phyloP scores from a whole-genome alignment of 1,140 invertebrate genomes.

The Himalopsyche phryganea region DNA sequence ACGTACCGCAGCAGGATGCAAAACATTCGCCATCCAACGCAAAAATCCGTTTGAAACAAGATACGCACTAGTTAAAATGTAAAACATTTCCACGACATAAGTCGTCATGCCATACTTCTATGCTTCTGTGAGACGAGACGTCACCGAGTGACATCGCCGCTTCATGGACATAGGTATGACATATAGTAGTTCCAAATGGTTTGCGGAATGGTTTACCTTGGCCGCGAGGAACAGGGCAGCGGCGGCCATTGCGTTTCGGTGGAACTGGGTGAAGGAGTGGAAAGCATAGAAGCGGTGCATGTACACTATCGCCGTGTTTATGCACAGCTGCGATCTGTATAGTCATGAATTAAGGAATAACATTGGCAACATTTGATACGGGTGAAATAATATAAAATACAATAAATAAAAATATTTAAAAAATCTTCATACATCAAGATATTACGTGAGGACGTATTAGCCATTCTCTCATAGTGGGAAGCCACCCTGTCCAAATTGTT shows the following conservation, averaged over 20 bases:
- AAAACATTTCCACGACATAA: no score
- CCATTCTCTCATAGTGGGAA: no score
- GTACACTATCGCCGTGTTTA: slow-evolving; percentile 96
- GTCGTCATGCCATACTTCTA: no score
- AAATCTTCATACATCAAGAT: background rate
- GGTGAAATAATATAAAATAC: background rate
- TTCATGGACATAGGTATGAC: no score
- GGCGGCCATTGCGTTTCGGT: slow-evolving; percentile 75
- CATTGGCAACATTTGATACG: background rate
- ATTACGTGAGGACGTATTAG: background rate
- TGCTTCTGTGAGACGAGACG: no score
- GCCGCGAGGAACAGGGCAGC: slow-evolving; percentile 92
- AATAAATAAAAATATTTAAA: background rate
- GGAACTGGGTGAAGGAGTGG: slow-evolving; percentile 83
- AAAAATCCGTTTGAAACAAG: no score
- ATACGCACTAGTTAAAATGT: no score
- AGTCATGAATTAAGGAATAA: slow-evolving; percentile 12
- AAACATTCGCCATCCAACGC: no score
- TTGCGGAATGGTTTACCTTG: slow-evolving; percentile 56
- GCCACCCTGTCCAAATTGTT: no score
- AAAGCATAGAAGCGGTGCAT: slow-evolving; percentile 98
- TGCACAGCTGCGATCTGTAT: slow-evolving; percentile 79
- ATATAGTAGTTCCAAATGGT: background rate
- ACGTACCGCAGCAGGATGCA: no score
- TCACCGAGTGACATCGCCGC: no score